These are phyloP conservation scores for Papilio aristodemus DNA, from an alignment of 1,140 invertebrate species.

Conservation along the genomic window DNA sequence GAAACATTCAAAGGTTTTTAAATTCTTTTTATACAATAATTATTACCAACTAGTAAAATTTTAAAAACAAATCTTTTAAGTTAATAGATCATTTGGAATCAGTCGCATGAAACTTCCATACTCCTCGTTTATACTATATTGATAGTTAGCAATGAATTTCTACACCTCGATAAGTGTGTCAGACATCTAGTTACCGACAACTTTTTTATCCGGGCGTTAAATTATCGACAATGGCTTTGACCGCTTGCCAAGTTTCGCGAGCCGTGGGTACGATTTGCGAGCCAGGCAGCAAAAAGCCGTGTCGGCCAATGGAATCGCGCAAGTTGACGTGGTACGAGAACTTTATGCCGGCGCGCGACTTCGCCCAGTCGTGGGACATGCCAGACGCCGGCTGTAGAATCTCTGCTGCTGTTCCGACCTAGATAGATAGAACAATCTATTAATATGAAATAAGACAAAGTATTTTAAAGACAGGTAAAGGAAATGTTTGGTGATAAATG, in stretches of 20 bases:
- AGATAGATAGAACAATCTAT: conserved; percentile 28
- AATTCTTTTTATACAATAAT: background rate
- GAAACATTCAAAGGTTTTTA: conserved; percentile 2
- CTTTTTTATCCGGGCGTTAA: conserved; percentile 48
- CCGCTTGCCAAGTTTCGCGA: conserved; percentile 89
- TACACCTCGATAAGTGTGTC: conserved; percentile 24
- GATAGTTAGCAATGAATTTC: background rate
- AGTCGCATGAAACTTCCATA: background rate
- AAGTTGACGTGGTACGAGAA: conserved; percentile 90
- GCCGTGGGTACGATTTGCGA: conserved; percentile 88
- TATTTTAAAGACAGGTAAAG: no score
- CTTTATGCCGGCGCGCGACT: conserved; percentile 84
- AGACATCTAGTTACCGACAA: background rate
- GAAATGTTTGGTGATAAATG: no score
- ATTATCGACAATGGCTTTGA: conserved; percentile 85
- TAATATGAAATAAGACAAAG: no score
- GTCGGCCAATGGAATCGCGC: conserved; percentile 85
- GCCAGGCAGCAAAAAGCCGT: conserved; percentile 90
- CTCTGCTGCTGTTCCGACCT: conserved; percentile 78
- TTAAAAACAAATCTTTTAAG: background rate
- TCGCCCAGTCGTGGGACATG: conserved; percentile 87
- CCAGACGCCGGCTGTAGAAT: conserved; percentile 82
- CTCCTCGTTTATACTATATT: background rate
- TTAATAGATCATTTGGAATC: background rate
- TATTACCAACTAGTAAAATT: background rate